Evolutionary conservation across 2,113 vertebrate species (phyloP).

Genomic region (Seriola rivoliana): DNA sequence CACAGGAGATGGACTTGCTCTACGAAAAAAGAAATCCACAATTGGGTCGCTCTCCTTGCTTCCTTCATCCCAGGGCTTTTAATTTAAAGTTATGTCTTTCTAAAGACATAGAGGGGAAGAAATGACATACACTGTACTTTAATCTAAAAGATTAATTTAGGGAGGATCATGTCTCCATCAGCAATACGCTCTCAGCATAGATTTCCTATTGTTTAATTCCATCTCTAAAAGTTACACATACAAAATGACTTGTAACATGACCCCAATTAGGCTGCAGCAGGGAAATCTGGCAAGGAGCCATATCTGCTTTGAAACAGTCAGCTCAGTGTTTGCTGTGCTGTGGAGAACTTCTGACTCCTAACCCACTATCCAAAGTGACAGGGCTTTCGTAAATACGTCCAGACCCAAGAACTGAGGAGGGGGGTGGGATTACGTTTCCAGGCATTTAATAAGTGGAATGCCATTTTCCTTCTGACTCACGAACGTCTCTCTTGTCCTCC

Average conservation of each 20-base stretch:
- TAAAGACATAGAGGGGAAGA: conserved; percentile 8
- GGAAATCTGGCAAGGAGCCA: conserved; percentile 73
- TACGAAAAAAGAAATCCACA: conserved; percentile 30
- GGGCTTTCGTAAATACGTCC: conserved; percentile 74
- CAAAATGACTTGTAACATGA: conserved; percentile 75
- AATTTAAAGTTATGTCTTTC: conserved; percentile 38
- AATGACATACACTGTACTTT: conserved; percentile 26
- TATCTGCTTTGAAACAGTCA: conserved; percentile 74
- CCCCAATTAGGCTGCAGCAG: conserved; percentile 79
- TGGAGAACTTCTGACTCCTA: conserved; percentile 73
- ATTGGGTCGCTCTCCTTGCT: conserved; percentile 12
- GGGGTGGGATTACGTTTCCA: conserved; percentile 75
- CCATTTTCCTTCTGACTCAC: conserved; percentile 80
- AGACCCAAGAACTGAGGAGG: conserved; percentile 57
- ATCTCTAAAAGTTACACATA: conserved; percentile 70
- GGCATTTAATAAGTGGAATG: conserved; percentile 79
- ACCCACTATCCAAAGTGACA: conserved; percentile 74
- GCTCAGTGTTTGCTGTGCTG: conserved; percentile 43
- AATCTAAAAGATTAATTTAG: conserved; percentile 70
- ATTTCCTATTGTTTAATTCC: conserved; percentile 67
- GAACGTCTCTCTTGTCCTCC: conserved; percentile 82
- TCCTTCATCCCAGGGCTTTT: conserved; percentile 44
- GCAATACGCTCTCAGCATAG: conserved; percentile 43
- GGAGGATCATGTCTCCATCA: conserved; percentile 53
- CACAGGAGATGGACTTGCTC: conserved; percentile 34